Conservation (phyloP, 2,797 vertebrate genomes). For the Anomalospiza imberbis region DNA sequence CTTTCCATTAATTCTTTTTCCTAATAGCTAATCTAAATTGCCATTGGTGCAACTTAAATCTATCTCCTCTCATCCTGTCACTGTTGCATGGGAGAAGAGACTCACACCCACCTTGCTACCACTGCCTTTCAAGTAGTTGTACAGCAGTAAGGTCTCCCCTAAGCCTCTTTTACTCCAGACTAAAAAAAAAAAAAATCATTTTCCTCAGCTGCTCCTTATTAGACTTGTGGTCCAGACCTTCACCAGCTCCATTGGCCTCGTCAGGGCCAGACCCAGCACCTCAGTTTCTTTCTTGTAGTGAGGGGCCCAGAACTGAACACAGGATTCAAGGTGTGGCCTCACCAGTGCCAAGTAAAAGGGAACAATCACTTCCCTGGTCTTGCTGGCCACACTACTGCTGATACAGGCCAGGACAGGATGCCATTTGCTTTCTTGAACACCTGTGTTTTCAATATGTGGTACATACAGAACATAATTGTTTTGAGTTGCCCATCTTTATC, state of each 20-base stretch:
- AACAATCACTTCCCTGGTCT: background rate
- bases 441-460: background rate
- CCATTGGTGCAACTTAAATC: background rate
- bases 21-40: background rate
- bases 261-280: background rate
- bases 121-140: background rate
- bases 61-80: background rate
- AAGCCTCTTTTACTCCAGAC: background rate
- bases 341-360: background rate
- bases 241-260: background rate
- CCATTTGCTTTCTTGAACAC: too few species aligned
- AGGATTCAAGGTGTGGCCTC: background rate
- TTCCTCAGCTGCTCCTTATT: background rate
- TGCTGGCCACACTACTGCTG: background rate
- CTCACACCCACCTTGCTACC: background rate
- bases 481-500: background rate
- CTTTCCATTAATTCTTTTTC: background rate
- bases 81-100: background rate
- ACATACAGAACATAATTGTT: background rate
- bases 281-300: background rate
- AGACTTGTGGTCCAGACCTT: background rate
- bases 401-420: background rate
- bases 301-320: background rate
- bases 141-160: background rate
- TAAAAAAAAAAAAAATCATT: background rate